These are phyloP conservation scores for Anoura caudifer DNA, from an alignment of 2,113 vertebrate species.

Conservation along the genomic window DNA sequence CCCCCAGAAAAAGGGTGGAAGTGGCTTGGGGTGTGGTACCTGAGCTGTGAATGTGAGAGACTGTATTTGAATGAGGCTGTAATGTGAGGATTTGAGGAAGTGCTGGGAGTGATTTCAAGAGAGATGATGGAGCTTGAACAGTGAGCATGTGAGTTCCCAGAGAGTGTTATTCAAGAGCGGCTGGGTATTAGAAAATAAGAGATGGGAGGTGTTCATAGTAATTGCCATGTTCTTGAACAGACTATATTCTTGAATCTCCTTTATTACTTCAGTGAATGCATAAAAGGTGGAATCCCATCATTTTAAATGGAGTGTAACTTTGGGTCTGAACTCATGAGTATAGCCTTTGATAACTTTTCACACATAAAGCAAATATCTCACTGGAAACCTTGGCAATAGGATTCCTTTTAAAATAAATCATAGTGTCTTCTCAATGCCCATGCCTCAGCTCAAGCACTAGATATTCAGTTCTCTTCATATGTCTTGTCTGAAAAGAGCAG, in stretches of 20 bases:
- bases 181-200: not conserved
- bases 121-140: not conserved
- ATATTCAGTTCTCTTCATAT: not conserved
- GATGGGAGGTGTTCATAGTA: not conserved
- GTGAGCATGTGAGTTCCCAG: not conserved
- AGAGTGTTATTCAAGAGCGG: not conserved
- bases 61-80: not conserved
- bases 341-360: not conserved
- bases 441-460: not conserved
- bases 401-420: not conserved
- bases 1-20: not conserved
- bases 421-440: not conserved
- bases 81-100: not conserved
- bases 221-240: not conserved
- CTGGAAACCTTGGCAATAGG: not conserved
- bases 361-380: not conserved
- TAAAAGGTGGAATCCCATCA: not conserved
- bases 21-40: not conserved
- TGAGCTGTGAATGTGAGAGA: not conserved
- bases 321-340: not conserved
- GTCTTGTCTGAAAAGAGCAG: not conserved
- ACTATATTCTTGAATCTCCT: not conserved
- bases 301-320: conserved; percentile 20
- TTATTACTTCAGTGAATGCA: not conserved
- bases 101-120: not conserved